Conservation (phyloP, 2,888 invertebrate genomes). For the Rhagophthalmus giganteus region DNA sequence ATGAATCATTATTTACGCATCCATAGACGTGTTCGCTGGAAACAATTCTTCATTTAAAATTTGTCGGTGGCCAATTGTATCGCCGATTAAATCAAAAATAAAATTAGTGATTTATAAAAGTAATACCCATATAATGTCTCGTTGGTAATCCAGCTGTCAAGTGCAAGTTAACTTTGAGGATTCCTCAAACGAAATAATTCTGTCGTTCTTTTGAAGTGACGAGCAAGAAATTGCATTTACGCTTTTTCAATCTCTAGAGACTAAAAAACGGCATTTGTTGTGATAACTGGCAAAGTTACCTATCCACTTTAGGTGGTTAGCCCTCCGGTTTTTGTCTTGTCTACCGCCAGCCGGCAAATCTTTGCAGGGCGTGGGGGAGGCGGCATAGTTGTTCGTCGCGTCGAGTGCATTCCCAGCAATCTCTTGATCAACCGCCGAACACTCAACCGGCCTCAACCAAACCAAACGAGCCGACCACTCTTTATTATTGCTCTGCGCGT, state of each 20-base stretch:
- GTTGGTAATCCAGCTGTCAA: no score
- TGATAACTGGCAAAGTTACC: constrained; percentile 11
- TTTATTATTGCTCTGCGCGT: constrained; percentile 42
- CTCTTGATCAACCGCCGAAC: constrained; percentile 42
- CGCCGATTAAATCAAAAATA: no score
- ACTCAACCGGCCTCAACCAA: constrained; percentile 27
- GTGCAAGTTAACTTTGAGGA: not conserved
- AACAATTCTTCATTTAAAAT: no score
- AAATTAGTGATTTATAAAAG: no score
- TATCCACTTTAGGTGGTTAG: constrained; percentile 15
- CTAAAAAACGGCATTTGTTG: constrained; percentile 1
- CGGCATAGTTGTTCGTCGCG: constrained; percentile 45
- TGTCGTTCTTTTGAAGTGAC: constrained; percentile 5
- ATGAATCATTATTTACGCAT: no score
- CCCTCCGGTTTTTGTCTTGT: constrained; percentile 36
- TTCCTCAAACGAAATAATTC: not conserved
- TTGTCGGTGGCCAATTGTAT: no score
- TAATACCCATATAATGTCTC: no score
- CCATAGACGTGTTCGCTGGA: no score
- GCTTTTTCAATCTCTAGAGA: constrained; percentile 1
- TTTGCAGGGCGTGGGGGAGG: constrained; percentile 46
- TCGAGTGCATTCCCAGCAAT: constrained; percentile 52
- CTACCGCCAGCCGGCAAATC: constrained; percentile 34
- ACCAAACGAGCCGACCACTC: constrained; percentile 31
- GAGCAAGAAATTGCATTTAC: constrained; percentile 6